phyloP scores from a whole-genome alignment of 2,113 vertebrate genomes.

The Sarotherodon lohbergeri region DNA sequence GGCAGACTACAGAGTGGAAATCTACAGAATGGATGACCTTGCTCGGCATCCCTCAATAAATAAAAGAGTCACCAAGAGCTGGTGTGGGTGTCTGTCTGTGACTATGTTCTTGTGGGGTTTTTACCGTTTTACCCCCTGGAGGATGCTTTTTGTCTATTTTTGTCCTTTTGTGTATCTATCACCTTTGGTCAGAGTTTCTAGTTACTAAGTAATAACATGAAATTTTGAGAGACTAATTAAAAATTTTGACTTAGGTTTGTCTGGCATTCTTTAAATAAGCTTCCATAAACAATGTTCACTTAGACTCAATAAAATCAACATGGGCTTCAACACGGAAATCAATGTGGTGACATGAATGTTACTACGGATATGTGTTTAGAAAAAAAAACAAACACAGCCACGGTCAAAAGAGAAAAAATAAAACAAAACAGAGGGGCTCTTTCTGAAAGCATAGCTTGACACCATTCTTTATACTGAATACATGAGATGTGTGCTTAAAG shows the following conservation, averaged over 20 bases:
- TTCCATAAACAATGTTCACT: neutral
- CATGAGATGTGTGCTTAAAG: neutral
- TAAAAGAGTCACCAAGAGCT: neutral
- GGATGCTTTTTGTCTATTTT: neutral
- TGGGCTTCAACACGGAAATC: neutral
- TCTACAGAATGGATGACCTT: neutral
- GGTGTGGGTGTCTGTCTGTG: neutral
- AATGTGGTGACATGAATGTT: neutral
- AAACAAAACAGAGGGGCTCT: neutral
- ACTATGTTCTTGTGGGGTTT: accelerated
- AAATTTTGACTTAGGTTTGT: neutral
- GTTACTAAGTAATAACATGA: neutral
- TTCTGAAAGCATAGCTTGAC: neutral
- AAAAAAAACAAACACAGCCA: neutral
- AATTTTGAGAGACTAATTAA: neutral
- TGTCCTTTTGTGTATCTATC: neutral
- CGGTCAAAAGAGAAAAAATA: neutral
- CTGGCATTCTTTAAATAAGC: neutral
- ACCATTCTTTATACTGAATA: neutral
- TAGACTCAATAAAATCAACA: neutral
- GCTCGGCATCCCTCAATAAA: neutral
- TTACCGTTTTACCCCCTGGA: neutral
- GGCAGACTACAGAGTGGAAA: neutral
- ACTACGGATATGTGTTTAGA: neutral
- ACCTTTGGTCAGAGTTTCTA: neutral